A percentile compares a stretch with the other conserved stretches of the same genome.
phyloP scores from a whole-genome alignment of 2,113 vertebrate species.

The Eulemur rufifrons region DNA sequence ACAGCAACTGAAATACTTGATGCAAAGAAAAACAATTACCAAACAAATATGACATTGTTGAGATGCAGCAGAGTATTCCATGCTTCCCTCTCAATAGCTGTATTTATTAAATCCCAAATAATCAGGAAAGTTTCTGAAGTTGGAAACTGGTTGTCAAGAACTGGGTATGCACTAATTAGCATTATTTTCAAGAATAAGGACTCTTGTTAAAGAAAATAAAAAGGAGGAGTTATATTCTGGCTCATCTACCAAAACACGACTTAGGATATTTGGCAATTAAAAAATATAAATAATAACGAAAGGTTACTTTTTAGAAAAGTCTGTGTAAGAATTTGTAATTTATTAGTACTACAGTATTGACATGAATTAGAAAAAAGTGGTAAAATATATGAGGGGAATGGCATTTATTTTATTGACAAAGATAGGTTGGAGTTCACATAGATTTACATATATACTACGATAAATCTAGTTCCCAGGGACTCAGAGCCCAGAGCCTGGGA shows the following conservation, averaged over 20 bases:
- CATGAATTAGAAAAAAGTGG: conserved; percentile 4
- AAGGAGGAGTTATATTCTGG: neutral
- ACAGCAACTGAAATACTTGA: conserved; percentile 29
- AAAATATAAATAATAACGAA: neutral
- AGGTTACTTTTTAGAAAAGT: neutral
- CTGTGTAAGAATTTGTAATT: neutral
- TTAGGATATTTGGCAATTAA: neutral
- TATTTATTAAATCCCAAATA: conserved; percentile 18
- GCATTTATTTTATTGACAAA: neutral
- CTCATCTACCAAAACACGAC: neutral
- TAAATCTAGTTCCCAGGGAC: neutral
- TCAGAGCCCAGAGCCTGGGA: neutral
- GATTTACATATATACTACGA: neutral
- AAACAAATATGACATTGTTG: conserved; percentile 29
- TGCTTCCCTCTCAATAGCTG: neutral
- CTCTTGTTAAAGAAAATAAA: neutral
- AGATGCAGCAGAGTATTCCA: neutral
- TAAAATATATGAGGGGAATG: neutral
- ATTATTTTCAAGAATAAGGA: neutral
- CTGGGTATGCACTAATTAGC: neutral
- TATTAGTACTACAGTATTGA: neutral
- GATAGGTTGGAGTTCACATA: neutral
- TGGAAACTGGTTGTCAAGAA: neutral
- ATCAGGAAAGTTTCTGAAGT: neutral
- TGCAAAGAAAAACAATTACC: conserved; percentile 20